Evolutionary conservation across 2,797 vertebrate genomes (phyloP), one percentile per base, ranked within the genome.

Genomic region (Clarias fuscus): DNA sequence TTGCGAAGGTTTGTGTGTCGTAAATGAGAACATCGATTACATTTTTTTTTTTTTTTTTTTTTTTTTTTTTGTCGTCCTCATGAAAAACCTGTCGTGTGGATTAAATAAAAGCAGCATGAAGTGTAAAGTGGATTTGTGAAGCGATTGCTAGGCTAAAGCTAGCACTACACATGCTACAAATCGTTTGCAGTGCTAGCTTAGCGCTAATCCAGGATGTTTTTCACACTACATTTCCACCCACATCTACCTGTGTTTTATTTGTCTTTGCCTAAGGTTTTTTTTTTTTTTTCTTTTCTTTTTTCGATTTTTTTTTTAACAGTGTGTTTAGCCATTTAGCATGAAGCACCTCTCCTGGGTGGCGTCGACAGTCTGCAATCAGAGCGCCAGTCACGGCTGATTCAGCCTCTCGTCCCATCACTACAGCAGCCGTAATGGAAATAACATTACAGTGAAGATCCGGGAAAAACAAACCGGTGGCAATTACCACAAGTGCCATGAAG

Each of bases 371-470:
- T 84, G 72, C 40, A 75, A 77, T 77, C 73, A 78, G 37, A 58
- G 27, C 27, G 18, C 58, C 48, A 40, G 73, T 56, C 72, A 18
- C 40, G n/a, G 62, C 43, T 75, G 84, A 67, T 78, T 84, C 83
- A 84, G 59, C 83, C 83, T 84, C 83, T 84, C 67, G 61, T 85
- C 73, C 37, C 68, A 83, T 83, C 82, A 20, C 43, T 56, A 68
- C 48, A 85, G 73, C 43, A 85, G 48, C n/a, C 58, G 65, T 86
- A 56, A 82, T 86, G 78, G 58, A 82, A 86, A 73, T 82, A 48
- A 81, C 68, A 83, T 83, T 83, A 83, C 30, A 59, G 56, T 0
- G n/a, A 76, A 76, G 59, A 75, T 75, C 64, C 48, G 37, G 30
- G 84, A 62, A 82, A 58, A 86, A 86, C 71, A 76, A 76, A 83